Conservation (phyloP, 2,888 invertebrate species). For the Trachelus troglodyta region DNA sequence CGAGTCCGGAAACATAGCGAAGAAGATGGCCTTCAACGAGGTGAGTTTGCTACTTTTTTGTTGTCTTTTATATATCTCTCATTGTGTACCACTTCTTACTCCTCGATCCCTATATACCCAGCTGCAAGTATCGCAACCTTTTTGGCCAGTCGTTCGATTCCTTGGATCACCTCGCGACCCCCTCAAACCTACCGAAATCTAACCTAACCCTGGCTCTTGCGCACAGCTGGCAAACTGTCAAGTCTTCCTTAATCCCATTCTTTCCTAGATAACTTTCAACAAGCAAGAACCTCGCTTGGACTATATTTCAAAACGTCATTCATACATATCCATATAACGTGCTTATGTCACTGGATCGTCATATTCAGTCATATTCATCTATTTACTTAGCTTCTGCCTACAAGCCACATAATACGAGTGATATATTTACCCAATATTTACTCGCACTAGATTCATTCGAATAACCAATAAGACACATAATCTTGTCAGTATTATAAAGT, state of each 20-base stretch:
- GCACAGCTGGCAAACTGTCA: constrained; percentile 61
- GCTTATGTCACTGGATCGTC: not conserved
- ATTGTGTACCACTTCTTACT: constrained; percentile 9
- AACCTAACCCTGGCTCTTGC: constrained; percentile 53
- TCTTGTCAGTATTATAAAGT: constrained; percentile 4
- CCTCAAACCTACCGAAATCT: constrained; percentile 46
- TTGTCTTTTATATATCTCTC: not conserved
- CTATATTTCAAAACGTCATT: not conserved
- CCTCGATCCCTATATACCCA: not conserved
- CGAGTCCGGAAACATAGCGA: constrained; percentile 61
- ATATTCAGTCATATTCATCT: not conserved
- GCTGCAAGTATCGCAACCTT: constrained; percentile 11
- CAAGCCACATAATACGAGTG: not conserved
- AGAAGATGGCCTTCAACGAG: constrained; percentile 82
- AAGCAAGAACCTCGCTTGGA: not conserved
- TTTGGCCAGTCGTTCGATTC: constrained; percentile 31
- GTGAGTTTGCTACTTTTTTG: constrained; percentile 67
- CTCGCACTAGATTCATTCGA: not conserved
- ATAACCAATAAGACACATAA: not conserved
- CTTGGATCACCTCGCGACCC: constrained; percentile 52
- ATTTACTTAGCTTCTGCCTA: not conserved
- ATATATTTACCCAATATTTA: not conserved
- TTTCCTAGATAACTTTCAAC: not conserved
- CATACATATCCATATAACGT: not conserved
- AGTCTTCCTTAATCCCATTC: constrained; percentile 24